Evolutionary conservation across 2,888 invertebrate species (phyloP), one percentile per base, ranked within the genome.

Genomic region (Drosophila kokeensis): DNA sequence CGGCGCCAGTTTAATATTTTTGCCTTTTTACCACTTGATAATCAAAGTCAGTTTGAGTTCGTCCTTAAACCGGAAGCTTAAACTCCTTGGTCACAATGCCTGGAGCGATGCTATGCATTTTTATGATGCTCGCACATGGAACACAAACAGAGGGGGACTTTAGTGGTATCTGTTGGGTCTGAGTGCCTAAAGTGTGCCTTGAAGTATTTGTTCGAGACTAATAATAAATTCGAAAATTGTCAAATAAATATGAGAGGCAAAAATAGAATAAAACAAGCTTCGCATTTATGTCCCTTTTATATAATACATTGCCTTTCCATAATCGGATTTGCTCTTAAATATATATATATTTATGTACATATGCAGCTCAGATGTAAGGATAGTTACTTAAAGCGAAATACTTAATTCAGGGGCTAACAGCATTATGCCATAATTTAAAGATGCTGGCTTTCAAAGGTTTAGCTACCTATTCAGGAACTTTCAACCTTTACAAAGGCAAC

Each of bases 221-320:
- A 58, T 76, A 78, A 83, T 83, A 88, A 83, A 88, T 82, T 84
- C 76, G 54, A 79, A 87, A 87, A 77, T 87, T 84, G 84, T 76
- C 83, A 88, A 79, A 85, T 73, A 85, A 78, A 81, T 81, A 76
- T 75, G 68, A 57, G 21, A 50, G 36, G 30, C 29, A 10, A 53
- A 53, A 50, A 40, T 38, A 42, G 49, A 61, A 55, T 54, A 63
- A 55, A 29, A 34, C 34, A 55, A 42, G 57, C 53, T 30, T 60
- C 63, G 63, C 72, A 72, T 79, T 79, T 79, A 67, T 73, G 64
- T 76, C 42, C 76, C 52, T 63, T 66, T 62, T 57, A 53, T 52
- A 69, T 62, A 61, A 66, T 55, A 58, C 30, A 69, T 59, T 54
- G 60, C 58, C 40, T 71, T 69, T 69, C 73, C 69, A 72, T 88